A percentile compares a stretch with the other conserved stretches of the same genome.
Conservation (phyloP, 2,797 vertebrate species). For the Miopithecus talapoin region DNA sequence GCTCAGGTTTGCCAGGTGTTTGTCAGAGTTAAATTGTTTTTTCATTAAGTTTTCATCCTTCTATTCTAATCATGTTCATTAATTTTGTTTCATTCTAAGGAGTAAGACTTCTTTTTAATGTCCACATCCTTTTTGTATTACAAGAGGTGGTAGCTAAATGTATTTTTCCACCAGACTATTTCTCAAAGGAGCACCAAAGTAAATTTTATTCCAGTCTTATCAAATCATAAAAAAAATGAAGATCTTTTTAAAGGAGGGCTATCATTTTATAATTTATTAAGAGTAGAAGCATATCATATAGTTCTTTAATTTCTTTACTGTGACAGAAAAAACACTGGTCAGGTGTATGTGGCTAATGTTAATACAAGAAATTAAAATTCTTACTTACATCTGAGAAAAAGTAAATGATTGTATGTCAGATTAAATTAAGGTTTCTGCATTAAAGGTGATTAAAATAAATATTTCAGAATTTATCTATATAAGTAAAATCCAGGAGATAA, state of each 20-base stretch:
- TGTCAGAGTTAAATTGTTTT: neutral
- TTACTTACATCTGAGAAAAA: neutral
- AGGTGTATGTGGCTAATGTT: neutral
- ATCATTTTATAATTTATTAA: neutral
- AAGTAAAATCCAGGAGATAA: neutral
- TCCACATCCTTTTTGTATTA: neutral
- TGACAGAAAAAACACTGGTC: neutral
- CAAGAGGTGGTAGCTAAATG: neutral
- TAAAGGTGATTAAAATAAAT: neutral
- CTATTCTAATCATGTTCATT: neutral
- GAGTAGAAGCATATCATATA: neutral
- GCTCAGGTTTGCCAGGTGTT: neutral
- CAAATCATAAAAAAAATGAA: neutral
- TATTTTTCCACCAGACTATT: neutral
- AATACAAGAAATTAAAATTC: slow-evolving; percentile 20
- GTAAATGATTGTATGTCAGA: slow-evolving; percentile 2
- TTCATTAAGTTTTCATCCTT: neutral
- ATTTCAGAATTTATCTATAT: neutral
- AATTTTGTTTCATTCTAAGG: neutral
- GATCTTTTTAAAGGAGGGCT: neutral
- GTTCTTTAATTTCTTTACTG: neutral
- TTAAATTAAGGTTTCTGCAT: neutral
- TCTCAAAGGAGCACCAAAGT: slow-evolving; percentile 1
- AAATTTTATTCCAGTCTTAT: neutral
- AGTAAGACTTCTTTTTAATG: neutral